Percentiles rank a stretch among this genome's conserved stretches.
Evolutionary conservation across 2,797 vertebrate species (phyloP).

Genomic region (Steatocranus sp.): DNA sequence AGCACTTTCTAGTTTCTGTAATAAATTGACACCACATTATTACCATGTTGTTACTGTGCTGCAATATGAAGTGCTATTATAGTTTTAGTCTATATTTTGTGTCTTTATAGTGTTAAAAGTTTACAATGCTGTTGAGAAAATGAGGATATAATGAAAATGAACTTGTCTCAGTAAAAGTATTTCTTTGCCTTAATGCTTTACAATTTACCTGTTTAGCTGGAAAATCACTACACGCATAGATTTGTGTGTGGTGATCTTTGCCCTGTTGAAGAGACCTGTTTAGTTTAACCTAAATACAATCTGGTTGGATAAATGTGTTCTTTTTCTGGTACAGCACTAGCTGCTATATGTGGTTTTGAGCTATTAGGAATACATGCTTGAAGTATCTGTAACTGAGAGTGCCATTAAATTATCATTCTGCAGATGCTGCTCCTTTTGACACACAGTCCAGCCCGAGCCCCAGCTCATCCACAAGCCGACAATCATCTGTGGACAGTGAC

Average conservation of each 20-base stretch:
- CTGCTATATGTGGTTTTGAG: not conserved
- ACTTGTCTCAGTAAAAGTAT: not conserved
- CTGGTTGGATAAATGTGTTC: not conserved
- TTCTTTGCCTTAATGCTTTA: not conserved
- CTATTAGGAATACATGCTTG: not conserved
- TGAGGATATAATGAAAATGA: not conserved
- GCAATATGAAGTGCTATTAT: not conserved
- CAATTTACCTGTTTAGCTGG: not conserved
- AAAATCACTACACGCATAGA: not conserved
- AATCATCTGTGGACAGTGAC: constrained; percentile 82
- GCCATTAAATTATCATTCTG: constrained; percentile 22
- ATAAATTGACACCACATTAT: not conserved
- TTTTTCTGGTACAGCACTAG: not conserved
- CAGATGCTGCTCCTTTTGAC: constrained; percentile 80
- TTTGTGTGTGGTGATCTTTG: not conserved
- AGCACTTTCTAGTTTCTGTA: not conserved
- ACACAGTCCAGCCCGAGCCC: constrained; percentile 78
- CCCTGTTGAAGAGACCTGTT: not conserved
- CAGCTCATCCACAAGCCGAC: constrained; percentile 81
- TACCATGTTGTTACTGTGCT: not conserved
- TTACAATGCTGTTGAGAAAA: not conserved
- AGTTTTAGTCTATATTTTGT: not conserved
- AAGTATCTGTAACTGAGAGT: not conserved
- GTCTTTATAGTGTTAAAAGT: not conserved
- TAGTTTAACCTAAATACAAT: not conserved